phyloP scores from a whole-genome alignment of 53 echinoderm and acorn worm species.

The Antedon mediterranea region DNA sequence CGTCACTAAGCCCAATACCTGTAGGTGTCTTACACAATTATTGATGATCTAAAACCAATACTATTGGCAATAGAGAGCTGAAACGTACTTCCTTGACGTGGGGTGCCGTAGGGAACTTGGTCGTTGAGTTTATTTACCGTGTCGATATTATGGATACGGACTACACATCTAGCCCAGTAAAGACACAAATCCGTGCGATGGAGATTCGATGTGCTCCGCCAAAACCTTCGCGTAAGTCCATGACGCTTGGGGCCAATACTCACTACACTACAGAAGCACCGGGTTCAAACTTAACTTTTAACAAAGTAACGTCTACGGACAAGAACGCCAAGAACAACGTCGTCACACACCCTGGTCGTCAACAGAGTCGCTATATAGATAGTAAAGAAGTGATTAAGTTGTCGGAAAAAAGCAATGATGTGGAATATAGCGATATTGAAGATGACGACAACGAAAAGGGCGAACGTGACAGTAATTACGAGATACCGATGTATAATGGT shows the following conservation, averaged over 20 bases:
- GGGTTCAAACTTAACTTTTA: not conserved
- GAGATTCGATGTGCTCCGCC: not conserved
- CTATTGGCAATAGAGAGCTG: not conserved
- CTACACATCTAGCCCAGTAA: not conserved
- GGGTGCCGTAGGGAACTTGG: not conserved
- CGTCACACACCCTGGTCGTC: not conserved
- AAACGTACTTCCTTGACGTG: not conserved
- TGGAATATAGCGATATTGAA: not conserved
- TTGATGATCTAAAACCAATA: not conserved
- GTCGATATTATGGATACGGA: not conserved
- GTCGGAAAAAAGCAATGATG: not conserved
- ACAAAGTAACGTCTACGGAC: not conserved
- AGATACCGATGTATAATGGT: not conserved
- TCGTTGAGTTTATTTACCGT: not conserved
- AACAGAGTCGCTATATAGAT: not conserved
- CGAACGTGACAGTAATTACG: not conserved
- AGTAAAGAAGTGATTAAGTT: not conserved
- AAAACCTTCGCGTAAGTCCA: not conserved
- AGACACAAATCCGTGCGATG: not conserved
- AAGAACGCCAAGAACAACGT: not conserved
- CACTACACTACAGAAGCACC: not conserved
- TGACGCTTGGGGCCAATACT: not conserved
- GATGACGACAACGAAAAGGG: not conserved
- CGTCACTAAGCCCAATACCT: not conserved
- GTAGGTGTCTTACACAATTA: not conserved